Evolutionary conservation across 1,140 invertebrate genomes (phyloP), one percentile per base, ranked within the genome.

Genomic region (Colletes gigas): DNA sequence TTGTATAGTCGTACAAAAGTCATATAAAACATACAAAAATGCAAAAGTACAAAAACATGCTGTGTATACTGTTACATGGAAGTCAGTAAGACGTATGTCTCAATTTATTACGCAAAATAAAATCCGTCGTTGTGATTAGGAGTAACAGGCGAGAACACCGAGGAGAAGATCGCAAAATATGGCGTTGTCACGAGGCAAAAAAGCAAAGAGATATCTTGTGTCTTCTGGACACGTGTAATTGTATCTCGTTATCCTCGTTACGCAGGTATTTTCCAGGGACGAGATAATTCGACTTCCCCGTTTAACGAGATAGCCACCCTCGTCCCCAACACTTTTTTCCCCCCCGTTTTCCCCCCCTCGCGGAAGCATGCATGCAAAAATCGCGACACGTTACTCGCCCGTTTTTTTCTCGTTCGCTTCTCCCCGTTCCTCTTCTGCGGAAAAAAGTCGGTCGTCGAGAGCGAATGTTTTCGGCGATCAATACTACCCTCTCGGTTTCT

Each of bases 391-490:
- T 66, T 15, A 17, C 19, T 50, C 50, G 15, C 0, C 19, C 21
- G 41, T 50, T 78, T 74, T 76, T 80, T 59, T 21, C 60, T 19
- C 54, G 50, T 44, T 47, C 39, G 41, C 15, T 54, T 44, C 54
- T 59, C 39, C 50, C 12, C 15, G 17, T 12, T 39, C 50, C 9
- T 21, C 65, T 19, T 19, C 44, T 1, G 62, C 21, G 63, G 70
- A 73, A 81, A 81, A 80, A 81, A 81, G 21, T 74, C 70, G 68
- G 75, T 69, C 72, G 81, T 79, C 82, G 78, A 81, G 83, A 70
- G 62, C 82, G 78, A 87, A 82, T 84, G 85, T 87, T 88, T 87
- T 87, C 73, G 68, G 79, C 79, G 85, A 88, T 88, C 86, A 84
- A 88, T 88, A 88, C 86, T 47, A 72, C 73, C 60, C 71, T 69